Evolutionary conservation across 2,888 invertebrate species (phyloP).

Genomic region (Pinctada fucata): DNA sequence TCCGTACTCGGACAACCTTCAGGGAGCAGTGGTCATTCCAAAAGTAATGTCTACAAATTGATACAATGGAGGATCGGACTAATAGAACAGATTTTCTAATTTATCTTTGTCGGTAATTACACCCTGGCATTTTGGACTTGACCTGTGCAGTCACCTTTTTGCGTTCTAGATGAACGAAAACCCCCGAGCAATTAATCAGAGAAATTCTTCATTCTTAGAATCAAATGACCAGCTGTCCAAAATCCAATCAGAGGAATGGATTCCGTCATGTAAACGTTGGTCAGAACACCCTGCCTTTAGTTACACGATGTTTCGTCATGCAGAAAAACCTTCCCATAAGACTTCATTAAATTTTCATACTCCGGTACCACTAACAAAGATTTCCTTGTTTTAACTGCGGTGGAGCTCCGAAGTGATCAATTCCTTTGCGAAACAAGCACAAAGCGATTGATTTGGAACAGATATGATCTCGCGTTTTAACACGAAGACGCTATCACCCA

Average conservation of each 20-base stretch:
- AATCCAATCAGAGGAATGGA: background rate
- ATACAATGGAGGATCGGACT: background rate
- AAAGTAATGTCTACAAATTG: background rate
- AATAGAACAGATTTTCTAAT: background rate
- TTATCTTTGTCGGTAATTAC: background rate
- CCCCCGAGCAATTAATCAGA: background rate
- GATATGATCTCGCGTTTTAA: background rate
- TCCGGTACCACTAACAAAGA: background rate
- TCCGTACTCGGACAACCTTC: background rate
- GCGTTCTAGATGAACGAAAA: background rate
- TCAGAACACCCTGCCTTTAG: constrained; percentile 1
- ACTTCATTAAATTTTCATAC: background rate
- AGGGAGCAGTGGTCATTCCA: background rate
- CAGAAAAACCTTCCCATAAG: background rate
- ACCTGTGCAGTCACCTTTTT: constrained; percentile 4
- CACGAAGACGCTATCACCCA: background rate
- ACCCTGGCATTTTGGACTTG: background rate
- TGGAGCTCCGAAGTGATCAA: background rate
- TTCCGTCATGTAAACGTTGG: background rate
- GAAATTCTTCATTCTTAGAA: background rate
- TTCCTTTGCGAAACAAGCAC: background rate
- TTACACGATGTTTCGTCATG: background rate
- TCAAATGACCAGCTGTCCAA: constrained; percentile 1
- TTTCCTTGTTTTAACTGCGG: background rate
- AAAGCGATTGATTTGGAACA: background rate